Evolutionary conservation across 2,113 vertebrate species (phyloP).

Genomic region (Psophia crepitans): DNA sequence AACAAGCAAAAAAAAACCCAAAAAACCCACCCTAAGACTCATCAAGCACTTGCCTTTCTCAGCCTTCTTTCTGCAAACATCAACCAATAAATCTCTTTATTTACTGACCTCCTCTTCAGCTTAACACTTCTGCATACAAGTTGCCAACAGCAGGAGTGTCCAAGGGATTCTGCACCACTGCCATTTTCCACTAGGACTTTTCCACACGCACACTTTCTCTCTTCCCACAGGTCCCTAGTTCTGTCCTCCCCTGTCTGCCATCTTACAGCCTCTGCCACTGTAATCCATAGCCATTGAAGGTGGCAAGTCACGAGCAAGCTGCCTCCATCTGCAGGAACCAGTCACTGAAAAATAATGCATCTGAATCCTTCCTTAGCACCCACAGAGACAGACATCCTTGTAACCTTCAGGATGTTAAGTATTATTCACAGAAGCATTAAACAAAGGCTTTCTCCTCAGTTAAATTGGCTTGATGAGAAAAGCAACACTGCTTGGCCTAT

Average conservation of each 20-base stretch:
- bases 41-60: not conserved
- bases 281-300: not conserved
- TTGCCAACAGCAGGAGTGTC: not conserved
- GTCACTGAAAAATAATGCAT: not conserved
- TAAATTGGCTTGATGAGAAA: not conserved
- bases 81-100: not conserved
- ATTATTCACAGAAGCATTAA: not conserved
- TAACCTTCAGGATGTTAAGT: not conserved
- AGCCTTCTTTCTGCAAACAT: not conserved
- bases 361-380: not conserved
- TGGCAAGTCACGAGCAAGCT: not conserved
- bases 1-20: not conserved
- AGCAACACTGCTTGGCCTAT: fast-evolving
- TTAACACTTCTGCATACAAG: not conserved
- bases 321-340: not conserved
- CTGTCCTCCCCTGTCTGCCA: not conserved
- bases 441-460: not conserved
- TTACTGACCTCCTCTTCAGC: not conserved
- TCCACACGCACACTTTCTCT: not conserved
- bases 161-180: not conserved
- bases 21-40: not conserved
- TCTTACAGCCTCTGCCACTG: not conserved
- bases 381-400: not conserved
- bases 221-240: not conserved
- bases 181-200: not conserved